Conservation (phyloP, 2,113 vertebrate species). For the Catharus fuscescens region DNA sequence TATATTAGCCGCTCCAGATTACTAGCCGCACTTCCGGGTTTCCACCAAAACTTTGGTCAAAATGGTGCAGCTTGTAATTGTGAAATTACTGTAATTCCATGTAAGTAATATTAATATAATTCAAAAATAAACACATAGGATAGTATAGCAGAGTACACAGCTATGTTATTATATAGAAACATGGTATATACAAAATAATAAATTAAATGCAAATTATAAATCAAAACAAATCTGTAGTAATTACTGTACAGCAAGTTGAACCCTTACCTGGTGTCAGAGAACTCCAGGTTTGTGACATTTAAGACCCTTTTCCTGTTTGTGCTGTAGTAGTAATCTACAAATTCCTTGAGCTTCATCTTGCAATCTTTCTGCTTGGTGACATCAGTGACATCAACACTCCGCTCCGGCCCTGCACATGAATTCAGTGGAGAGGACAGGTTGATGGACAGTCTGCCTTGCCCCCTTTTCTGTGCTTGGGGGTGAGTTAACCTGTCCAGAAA, state of each 20-base stretch:
- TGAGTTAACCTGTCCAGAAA: neutral
- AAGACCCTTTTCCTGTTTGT: constrained; percentile 96
- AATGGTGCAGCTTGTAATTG: no score
- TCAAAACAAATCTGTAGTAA: neutral
- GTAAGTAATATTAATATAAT: neutral
- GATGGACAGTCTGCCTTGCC: neutral
- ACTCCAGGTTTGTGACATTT: constrained; percentile 94
- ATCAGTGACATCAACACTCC: constrained; percentile 92
- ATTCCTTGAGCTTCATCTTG: constrained; percentile 98
- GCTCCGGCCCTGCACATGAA: constrained; percentile 83
- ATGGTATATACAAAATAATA: neutral
- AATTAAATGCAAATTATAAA: neutral
- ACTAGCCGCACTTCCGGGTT: no score
- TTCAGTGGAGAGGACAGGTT: neutral
- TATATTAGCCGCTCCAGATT: no score
- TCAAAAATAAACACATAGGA: neutral
- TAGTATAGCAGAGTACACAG: neutral
- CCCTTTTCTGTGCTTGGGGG: neutral
- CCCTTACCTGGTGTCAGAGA: constrained; percentile 91
- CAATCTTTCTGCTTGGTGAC: constrained; percentile 96
- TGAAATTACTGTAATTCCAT: neutral
- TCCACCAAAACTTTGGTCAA: no score
- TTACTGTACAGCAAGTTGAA: neutral
- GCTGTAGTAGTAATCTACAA: constrained; percentile 98
- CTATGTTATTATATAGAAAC: neutral